phyloP scores from a whole-genome alignment of 2,797 vertebrate species.

The Paramormyrops hopkinsi region DNA sequence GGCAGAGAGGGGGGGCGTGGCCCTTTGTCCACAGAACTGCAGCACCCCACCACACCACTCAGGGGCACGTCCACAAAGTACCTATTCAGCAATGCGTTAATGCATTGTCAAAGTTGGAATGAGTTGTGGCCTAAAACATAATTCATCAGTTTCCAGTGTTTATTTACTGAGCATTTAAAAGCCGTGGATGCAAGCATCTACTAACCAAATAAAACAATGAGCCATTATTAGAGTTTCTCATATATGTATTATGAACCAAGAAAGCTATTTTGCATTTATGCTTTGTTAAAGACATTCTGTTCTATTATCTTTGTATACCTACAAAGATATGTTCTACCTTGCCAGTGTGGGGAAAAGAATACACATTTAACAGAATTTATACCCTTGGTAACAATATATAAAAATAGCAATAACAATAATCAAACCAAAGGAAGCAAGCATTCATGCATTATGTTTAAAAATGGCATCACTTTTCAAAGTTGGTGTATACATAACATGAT shows the following conservation, averaged over 20 bases:
- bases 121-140: neutral
- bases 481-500: neutral
- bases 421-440: neutral
- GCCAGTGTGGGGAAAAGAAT: too few relatives aligned
- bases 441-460: neutral
- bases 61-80: neutral
- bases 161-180: neutral
- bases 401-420: neutral
- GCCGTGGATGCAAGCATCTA: neutral
- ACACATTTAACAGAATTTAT: neutral
- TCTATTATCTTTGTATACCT: neutral
- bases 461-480: neutral
- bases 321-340: neutral
- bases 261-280: neutral
- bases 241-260: neutral
- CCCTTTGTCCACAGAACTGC: conserved; percentile 31
- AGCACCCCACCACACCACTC: conserved; percentile 20
- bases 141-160: neutral
- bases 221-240: neutral
- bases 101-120: neutral
- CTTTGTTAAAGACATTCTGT: neutral
- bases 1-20: conserved; percentile 49
- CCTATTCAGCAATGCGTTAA: neutral
- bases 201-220: neutral
- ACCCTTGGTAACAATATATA: neutral